Base-by-base conservation (phyloP, 2,797 vertebrate genomes). In the Scolopax rusticola region DNA sequence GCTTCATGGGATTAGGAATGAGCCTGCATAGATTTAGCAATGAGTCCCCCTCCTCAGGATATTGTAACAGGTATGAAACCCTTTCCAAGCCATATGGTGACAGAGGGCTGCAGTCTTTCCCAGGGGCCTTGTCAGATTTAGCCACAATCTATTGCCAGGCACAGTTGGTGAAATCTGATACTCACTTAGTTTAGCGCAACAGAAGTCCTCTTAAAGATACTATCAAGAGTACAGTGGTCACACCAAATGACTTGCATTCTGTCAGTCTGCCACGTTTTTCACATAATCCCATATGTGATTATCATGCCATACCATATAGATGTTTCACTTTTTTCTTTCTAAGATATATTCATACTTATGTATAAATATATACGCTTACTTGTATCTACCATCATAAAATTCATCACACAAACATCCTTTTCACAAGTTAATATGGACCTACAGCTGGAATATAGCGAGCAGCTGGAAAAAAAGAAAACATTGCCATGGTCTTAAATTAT, bases 71-170 rank as follows among this genome's bases (percentile, higher is more conserved):
- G 95, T 96, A 97, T 89, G 94, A 97, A 97, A 95, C 84, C 48
- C 81, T 80, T 97, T 94, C 95, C 80, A 96, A 95, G 92, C 97
- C 97, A 97, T 97, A 98, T 98, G 97, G 98, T 98, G 79, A 93
- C 96, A 96, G 77, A 97, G 93, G 93, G 89, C 94, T 94, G 84
- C 19, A 38, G 24, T 87, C 85, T 82, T 96, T 98, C 98, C 97
- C 97, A 88, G 84, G 98, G 97, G 97, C 85, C 97, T 97, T 98
- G 98, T 98, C 96, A 97, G 94, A 92, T 63, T 97, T 97, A 85
- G 97, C 98, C 97, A 96, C 98, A 98, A 98, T 98, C 98, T 98
- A 98, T 97, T 97, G 96, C 97, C 87, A 88, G 95, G 91, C 94
- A 93, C 97, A 97, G 97, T 94, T 96, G 95, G 88, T 96, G 98